Base-by-base conservation (phyloP, 2,888 invertebrate genomes). In the Hydrotaea diabolus region DNA sequence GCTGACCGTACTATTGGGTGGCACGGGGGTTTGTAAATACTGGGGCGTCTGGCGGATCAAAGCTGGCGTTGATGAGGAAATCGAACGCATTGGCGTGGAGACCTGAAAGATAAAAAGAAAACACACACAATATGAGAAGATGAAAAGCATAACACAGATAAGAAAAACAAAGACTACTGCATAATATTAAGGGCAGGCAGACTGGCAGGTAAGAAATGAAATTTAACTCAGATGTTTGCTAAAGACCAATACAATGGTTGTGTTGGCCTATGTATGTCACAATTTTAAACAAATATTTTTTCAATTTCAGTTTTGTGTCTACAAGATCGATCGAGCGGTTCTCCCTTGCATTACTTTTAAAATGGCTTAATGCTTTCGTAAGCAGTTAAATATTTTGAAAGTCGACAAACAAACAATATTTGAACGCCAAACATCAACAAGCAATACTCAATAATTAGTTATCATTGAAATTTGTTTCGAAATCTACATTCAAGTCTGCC, bases 31-130 rank as follows among this genome's bases (percentile, higher is more conserved):
- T 57, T 82, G 77, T 72, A 83, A 79, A 66, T 21, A 26, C 49
- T 71, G 46, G 0, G 43, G 19, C 2, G 73, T 62, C 19, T 31
- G 57, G 62, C 66, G 80, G 17, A 83, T 26, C 64, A 80, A 72
- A 74, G 74, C 72, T 64, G 79, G 36, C 77, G 85, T 36, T 72
- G 88, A 87, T 82, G 82, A 43, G 74, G 83, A 85, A 46, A 85
- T 64, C 23, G 80, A 2, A 77, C 79, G 77, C n/a, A 72, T 21
- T 53, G 69, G 11, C 11, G 36, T 26, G 13, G 85, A 77, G 64
- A 74, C 86, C 88, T 88, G 80, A 2, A 83, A 77, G 26, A 19
- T 2, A 39, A 9, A 39, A 9, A 39, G 23, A 71, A 72, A n/a
- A n/a, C n/a, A n/a, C n/a, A n/a, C n/a, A n/a, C n/a, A n/a, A n/a